Conservation (phyloP, 1,140 invertebrate genomes). For the Nylanderia fulva region DNA sequence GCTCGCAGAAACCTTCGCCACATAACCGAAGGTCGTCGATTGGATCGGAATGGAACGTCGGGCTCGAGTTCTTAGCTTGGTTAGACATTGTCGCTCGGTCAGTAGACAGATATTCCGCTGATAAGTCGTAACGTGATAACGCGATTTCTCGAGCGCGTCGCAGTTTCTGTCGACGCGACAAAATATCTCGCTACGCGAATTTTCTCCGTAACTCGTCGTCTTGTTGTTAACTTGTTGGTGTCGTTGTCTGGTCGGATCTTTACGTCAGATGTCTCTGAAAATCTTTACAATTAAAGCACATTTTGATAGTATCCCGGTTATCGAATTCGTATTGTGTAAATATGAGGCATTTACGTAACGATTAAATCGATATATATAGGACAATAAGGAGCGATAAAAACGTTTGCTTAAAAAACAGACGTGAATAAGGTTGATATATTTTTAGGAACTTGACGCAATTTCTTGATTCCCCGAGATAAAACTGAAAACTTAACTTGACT, state of each 20-base stretch:
- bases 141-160: constrained; percentile 4
- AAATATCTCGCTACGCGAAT: constrained; percentile 31
- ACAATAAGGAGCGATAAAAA: not conserved
- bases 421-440: not conserved
- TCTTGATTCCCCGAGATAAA: not conserved
- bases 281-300: not conserved
- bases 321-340: not conserved
- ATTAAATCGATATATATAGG: not conserved
- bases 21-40: constrained; percentile 53
- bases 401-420: not conserved
- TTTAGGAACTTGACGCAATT: not conserved
- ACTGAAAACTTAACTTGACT: not conserved
- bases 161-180: constrained; percentile 46
- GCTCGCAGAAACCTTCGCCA: constrained; percentile 45
- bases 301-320: not conserved
- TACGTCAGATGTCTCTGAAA: not conserved
- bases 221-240: not conserved
- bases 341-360: not conserved
- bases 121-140: constrained; percentile 64
- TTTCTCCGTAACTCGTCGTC: constrained; percentile 10
- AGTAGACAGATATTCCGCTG: constrained; percentile 61
- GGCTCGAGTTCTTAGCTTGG: not conserved
- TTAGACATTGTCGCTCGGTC: constrained; percentile 24
- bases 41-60: constrained; percentile 3
- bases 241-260: not conserved